phyloP scores from a whole-genome alignment of 2,888 invertebrate species.

The Anthrax anthrax region DNA sequence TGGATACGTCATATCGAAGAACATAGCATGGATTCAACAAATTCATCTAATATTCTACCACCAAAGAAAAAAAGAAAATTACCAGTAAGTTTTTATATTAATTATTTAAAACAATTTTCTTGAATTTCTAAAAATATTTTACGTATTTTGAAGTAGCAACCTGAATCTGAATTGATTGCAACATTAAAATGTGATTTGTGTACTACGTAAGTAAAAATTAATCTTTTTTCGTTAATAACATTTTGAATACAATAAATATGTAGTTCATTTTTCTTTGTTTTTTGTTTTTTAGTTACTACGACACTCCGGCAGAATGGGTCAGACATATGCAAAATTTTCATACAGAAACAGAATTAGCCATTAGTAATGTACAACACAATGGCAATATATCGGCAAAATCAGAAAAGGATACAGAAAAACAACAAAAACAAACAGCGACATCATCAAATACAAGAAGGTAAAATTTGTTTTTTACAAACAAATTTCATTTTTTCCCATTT shows the following conservation, averaged over 20 bases:
- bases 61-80: constrained; percentile 38
- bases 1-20: constrained; percentile 74
- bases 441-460: not conserved
- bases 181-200: constrained; percentile 65
- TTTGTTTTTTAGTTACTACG: constrained; percentile 36
- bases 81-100: constrained; percentile 32
- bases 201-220: constrained; percentile 40
- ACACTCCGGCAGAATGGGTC: constrained; percentile 76
- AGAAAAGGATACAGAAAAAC: not conserved
- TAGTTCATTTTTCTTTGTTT: constrained; percentile 9
- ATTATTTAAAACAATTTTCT: not conserved
- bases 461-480: not conserved
- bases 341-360: constrained; percentile 63
- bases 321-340: constrained; percentile 73
- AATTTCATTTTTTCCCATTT: not conserved
- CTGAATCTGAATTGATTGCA: constrained; percentile 58
- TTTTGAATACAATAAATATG: too few species aligned
- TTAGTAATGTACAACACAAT: not conserved
- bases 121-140: constrained; percentile 2
- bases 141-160: constrained; percentile 35
- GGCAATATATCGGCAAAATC: not conserved
- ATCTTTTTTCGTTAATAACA: not conserved
- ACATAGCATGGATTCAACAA: constrained; percentile 50
- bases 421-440: not conserved
- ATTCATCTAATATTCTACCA: constrained; percentile 23